Conservation (phyloP, 2,797 vertebrate genomes). For the Potorous gilbertii region DNA sequence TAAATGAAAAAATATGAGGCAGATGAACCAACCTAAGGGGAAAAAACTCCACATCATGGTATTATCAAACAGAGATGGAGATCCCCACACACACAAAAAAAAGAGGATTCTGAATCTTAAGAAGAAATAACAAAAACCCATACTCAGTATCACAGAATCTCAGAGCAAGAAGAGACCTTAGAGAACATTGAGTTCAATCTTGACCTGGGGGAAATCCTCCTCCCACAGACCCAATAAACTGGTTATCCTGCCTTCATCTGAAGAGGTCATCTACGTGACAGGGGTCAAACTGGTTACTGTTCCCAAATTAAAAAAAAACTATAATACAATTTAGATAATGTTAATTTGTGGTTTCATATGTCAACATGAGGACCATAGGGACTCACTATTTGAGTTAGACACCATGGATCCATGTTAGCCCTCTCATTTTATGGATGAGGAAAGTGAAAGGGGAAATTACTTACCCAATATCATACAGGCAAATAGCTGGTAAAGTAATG, state of each 20-base stretch:
- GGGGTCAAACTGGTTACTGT: background rate
- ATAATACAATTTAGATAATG: background rate
- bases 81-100: background rate
- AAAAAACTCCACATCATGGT: background rate
- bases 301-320: background rate
- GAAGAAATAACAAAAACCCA: background rate
- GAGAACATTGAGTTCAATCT: background rate
- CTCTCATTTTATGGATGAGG: background rate
- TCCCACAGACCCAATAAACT: background rate
- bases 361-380: background rate
- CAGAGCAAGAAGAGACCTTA: background rate
- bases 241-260: background rate
- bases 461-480: background rate
- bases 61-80: background rate
- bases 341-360: background rate
- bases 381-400: background rate
- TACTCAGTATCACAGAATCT: background rate
- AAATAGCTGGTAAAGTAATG: background rate
- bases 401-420: background rate
- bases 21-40: background rate
- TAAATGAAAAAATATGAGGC: background rate
- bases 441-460: background rate
- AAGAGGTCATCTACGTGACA: background rate
- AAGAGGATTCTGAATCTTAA: background rate
- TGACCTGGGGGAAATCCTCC: background rate